Base-by-base conservation (phyloP, 92 coral and sea anemone genomes). In the Isaurus tuberculatus region DNA sequence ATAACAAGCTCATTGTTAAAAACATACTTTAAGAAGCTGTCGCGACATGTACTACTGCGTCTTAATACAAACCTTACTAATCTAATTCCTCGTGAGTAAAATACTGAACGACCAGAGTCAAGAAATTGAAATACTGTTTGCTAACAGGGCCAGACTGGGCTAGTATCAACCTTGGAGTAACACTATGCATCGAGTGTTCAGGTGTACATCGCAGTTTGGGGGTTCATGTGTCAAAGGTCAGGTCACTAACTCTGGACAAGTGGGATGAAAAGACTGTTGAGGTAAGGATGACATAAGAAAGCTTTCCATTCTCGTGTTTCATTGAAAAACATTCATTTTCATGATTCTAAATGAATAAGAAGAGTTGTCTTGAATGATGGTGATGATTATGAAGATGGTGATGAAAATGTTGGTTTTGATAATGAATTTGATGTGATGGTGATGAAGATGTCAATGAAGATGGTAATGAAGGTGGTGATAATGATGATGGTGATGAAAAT, bases 61-160 rank as follows among this genome's bases (percentile, higher is more conserved):
- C 19, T 46, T 46, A 46, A 11, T 40, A 40, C 11, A 3, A 46
- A n/a, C n/a, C n/a, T n/a, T n/a, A n/a, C n/a, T 8, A 19, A 19
- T 11, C 15, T 46, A 46, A 46, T 16, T 16, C 0, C 23, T 55
- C 23, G 63, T 40, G n/a, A n/a, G n/a, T 40, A 55, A 55, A 19
- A 55, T 19, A n/a, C 3, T n/a, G 8, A 17, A 14, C 23, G 63
- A 55, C 25, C 6, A 19, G 63, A 63, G 36, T 63, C 27, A 14
- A 13, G 32, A 63, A 23, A 28, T 2, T 25, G 16, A 23, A 14
- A 63, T 61, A 61, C 33, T 75, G 42, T 58, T 34, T 17, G 20
- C 17, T 32, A 11, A 14, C 84, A 97, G 99, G 99, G 33, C 99
- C 99, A 28, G 99, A 97, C 90, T 97, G 99, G 99, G 97, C 99